Conservation (phyloP, 2,113 vertebrate genomes). For the Columbina picui region DNA sequence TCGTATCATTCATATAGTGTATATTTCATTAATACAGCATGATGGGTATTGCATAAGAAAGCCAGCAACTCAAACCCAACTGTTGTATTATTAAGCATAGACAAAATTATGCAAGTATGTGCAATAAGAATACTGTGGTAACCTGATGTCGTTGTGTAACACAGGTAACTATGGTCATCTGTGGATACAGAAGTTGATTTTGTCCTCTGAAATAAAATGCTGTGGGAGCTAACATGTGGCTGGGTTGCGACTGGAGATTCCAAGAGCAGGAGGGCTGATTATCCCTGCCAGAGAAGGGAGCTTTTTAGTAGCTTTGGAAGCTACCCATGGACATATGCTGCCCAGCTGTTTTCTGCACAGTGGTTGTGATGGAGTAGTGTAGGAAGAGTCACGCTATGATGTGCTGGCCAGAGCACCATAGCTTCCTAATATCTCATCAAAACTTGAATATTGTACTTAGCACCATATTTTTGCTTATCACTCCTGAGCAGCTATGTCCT, state of each 20-base stretch:
- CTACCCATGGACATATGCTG: slow-evolving; percentile 19
- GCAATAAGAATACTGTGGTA: neutral
- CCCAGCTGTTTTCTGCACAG: slow-evolving; percentile 55
- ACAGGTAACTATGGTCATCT: neutral
- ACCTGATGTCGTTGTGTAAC: neutral
- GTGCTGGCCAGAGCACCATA: neutral
- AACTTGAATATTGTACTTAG: neutral
- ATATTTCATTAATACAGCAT: neutral
- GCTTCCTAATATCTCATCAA: neutral
- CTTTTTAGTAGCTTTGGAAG: slow-evolving; percentile 46
- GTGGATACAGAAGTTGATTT: neutral
- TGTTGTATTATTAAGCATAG: neutral
- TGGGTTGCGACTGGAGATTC: neutral
- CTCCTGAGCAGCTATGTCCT: neutral
- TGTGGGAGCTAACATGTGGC: neutral
- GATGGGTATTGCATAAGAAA: neutral
- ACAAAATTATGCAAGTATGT: neutral
- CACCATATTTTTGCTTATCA: neutral
- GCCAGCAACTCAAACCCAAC: neutral
- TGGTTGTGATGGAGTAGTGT: neutral
- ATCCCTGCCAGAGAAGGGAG: slow-evolving; percentile 26
- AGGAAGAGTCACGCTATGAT: neutral
- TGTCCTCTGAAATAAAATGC: neutral
- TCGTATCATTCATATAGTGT: neutral
- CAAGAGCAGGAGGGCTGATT: neutral